Evolutionary conservation across 2,113 vertebrate genomes (phyloP), one percentile per base, ranked within the genome.

Genomic region (Rhinolophus sinicus): DNA sequence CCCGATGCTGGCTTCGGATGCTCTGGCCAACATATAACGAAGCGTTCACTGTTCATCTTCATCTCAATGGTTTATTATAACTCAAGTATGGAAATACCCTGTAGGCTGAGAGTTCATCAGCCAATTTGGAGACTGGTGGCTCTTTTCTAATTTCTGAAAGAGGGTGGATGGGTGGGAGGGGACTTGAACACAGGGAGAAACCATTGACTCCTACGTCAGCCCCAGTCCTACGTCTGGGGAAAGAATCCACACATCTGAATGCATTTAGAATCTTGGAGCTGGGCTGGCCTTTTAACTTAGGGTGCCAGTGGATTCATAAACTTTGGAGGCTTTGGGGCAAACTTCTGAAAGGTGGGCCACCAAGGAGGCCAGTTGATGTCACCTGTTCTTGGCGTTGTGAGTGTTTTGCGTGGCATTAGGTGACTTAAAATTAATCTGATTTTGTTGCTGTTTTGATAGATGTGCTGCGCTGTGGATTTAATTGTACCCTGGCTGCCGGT

Each of bases 401-500:
- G 67, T 97, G 73, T 96, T 95, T 89, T 94, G 38, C 69, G 24
- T 84, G 81, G 92, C 35, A 35, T 72, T 93, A 60, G 30, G 58
- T 77, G 64, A 76, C 35, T 91, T 96, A 87, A 94, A 88, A 60
- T 92, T 95, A 94, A 91, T 95, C 30, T 76, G 76, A 90, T 92
- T 97, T 84, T 44, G 65, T 78, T 82, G 33, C 86, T 95, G 93
- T 98, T 98, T 93, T 97, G 97, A 95, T 95, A 85, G 90, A 9
- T 97, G 70, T 96, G 77, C 84, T 18, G 8, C 54, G 62, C 64
- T 97, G 95, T 97, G 94, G 86, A 93, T 94, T 96, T 98, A 97
- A 98, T 98, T 98, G 96, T 90, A 69, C 87, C 28, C 60, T 94
- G 90, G 67, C 88, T 98, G 62, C n/a, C 64, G 92, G 84, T 97